These are phyloP conservation scores for Neomonachus schauinslandi DNA, from an alignment of 2,113 vertebrate species.

Conservation along the genomic window DNA sequence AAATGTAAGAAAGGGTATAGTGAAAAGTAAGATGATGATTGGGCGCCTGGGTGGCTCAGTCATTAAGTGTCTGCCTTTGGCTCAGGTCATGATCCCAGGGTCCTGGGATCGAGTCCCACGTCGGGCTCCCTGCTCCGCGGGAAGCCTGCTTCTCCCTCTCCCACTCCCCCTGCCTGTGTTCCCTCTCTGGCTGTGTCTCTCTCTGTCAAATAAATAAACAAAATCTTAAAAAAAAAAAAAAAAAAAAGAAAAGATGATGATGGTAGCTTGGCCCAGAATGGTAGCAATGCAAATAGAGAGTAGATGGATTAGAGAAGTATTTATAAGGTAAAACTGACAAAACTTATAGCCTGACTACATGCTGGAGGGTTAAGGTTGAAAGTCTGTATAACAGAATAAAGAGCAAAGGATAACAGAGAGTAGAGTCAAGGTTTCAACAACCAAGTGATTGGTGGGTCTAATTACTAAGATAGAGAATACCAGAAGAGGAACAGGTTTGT, in stretches of 20 bases:
- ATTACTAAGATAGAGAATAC: not conserved
- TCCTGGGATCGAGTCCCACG: no score
- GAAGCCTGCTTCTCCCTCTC: no score
- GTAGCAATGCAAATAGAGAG: not conserved
- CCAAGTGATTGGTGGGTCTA: not conserved
- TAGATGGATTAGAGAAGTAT: not conserved
- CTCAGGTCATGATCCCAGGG: no score
- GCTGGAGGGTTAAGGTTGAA: not conserved
- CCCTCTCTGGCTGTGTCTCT: no score
- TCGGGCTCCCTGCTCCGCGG: no score
- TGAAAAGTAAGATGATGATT: not conserved
- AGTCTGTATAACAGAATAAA: not conserved
- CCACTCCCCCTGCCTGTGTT: no score
- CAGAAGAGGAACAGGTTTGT: not conserved
- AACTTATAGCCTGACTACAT: not conserved
- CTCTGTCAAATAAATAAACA: no score
- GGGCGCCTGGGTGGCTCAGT: no score
- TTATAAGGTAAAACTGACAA: not conserved
- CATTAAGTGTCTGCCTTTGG: no score
- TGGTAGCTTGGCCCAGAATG: not conserved
- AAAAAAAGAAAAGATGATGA: not conserved
- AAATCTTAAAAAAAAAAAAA: no score
- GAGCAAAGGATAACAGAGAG: not conserved
- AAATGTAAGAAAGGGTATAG: constrained; percentile 29
- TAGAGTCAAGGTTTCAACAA: not conserved